phyloP scores from a whole-genome alignment of 2,888 invertebrate genomes.

The Iselma pallidipennis region DNA sequence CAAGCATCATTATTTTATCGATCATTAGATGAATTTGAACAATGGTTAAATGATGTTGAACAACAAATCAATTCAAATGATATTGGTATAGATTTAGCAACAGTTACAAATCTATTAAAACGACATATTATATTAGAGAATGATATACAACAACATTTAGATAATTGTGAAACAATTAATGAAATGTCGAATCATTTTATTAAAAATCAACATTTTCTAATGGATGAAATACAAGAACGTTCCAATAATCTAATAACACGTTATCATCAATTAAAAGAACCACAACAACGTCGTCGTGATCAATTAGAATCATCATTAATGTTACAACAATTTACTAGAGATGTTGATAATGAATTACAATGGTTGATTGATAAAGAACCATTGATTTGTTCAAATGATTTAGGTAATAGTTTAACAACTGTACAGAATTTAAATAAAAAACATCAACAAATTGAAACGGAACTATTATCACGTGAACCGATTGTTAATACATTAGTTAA shows the following conservation, averaged over 20 bases:
- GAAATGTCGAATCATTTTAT: slow-evolving; percentile 80
- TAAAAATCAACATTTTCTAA: slow-evolving; percentile 84
- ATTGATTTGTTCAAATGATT: slow-evolving; percentile 70
- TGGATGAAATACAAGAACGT: slow-evolving; percentile 78
- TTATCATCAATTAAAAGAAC: slow-evolving; percentile 72
- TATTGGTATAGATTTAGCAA: slow-evolving; percentile 85
- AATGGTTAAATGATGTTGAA: slow-evolving; percentile 92
- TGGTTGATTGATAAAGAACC: slow-evolving; percentile 85
- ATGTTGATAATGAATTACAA: slow-evolving; percentile 89
- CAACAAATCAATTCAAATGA: slow-evolving; percentile 71
- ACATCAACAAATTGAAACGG: slow-evolving; percentile 89
- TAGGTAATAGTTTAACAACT: slow-evolving; percentile 65
- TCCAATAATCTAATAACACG: slow-evolving; percentile 69
- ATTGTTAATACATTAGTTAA: slow-evolving; percentile 73
- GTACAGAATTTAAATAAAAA: slow-evolving; percentile 93
- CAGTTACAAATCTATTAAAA: slow-evolving; percentile 81
- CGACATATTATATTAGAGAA: slow-evolving; percentile 83
- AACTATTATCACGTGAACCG: slow-evolving; percentile 85
- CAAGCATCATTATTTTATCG: slow-evolving; percentile 87
- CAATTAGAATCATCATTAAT: slow-evolving; percentile 89
- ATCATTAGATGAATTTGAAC: slow-evolving; percentile 88
- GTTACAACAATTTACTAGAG: slow-evolving; percentile 87
- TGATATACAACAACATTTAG: slow-evolving; percentile 81
- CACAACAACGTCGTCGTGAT: slow-evolving; percentile 87
- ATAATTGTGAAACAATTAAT: slow-evolving; percentile 78